Base-by-base conservation (phyloP, 2,888 invertebrate species). In the Agapostemon virescens region DNA sequence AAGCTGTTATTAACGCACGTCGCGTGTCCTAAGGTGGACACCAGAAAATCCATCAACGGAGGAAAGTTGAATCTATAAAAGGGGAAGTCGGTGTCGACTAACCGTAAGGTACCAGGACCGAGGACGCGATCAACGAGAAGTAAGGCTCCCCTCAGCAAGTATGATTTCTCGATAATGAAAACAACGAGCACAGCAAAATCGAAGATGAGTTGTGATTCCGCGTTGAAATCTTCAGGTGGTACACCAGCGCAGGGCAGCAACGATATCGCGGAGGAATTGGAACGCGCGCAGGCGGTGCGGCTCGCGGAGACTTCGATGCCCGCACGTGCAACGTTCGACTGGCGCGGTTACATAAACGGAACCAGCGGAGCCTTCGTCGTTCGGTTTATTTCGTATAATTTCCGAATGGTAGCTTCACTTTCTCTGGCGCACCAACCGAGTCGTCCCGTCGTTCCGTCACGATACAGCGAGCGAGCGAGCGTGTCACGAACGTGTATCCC, bases 251-350 rank as follows among this genome's bases (percentile, higher is more conserved):
- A 17, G 33, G 33, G 33, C 33, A 33, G 61, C 30, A 61, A 61
- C 61, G 2, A 61, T 49, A n/a, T n/a, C n/a, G 49, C n/a, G 58
- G 20, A 42, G 79, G 58, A 73, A 84, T 68, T 80, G 73, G 64
- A 73, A 80, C 52, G 84, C 83, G 55, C 55, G 55, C 1, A 30
- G 17, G 17, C 26, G 55, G 6, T 17, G 38, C 20, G 33, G 55
- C 58, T 17, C 52, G 58, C 30, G 68, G 86, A 86, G 86, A 86
- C 73, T 81, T 86, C 71, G 75, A 86, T 70, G 86, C 52, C 81
- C 81, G 86, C 86, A 85, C 77, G 86, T 83, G 85, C 75, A 67
- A 75, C 61, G 69, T 74, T 40, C 67, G 38, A 23, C 69, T 63
- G 73, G 7, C 61, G 30, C 40, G 66, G 64, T 86, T 84, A 86